Conservation (phyloP, 2,113 vertebrate genomes). For the Apistogramma diplotaenia region DNA sequence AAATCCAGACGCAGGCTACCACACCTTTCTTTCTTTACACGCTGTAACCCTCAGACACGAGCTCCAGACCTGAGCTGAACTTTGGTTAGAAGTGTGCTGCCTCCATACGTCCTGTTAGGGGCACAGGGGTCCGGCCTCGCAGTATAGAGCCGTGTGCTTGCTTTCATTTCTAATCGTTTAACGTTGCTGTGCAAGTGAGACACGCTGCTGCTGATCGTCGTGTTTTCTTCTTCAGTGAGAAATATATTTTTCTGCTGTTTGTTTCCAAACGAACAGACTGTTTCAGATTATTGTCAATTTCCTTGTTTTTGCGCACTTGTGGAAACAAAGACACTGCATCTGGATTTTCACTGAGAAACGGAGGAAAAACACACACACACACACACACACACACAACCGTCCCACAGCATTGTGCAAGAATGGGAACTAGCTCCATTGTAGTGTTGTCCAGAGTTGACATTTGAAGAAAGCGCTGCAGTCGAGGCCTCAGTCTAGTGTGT, state of each 20-base stretch:
- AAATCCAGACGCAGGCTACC: neutral
- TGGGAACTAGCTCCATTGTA: conserved; percentile 46
- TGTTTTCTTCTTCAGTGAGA: conserved; percentile 43
- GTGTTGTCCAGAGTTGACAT: conserved; percentile 53
- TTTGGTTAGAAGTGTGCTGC: neutral
- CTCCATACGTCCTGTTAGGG: rapidly evolving
- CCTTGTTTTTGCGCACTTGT: conserved; percentile 48
- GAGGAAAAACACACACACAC: conserved; percentile 12
- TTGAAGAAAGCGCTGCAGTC: conserved; percentile 56
- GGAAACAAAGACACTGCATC: conserved; percentile 44
- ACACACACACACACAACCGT: conserved; percentile 32
- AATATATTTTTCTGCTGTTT: conserved; percentile 26
- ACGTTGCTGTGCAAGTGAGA: conserved; percentile 9
- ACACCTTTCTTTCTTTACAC: neutral
- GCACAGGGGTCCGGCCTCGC: conserved; percentile 1
- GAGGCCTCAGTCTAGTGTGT: conserved; percentile 50
- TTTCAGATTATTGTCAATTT: conserved; percentile 59
- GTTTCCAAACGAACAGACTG: conserved; percentile 29
- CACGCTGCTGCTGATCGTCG: conserved; percentile 25
- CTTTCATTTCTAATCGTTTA: conserved; percentile 36
- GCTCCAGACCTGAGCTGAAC: neutral
- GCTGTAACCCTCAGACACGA: neutral
- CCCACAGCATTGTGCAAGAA: conserved; percentile 60
- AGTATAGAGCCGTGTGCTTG: conserved; percentile 11
- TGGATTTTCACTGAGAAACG: conserved; percentile 55